These are phyloP conservation scores for Calosoma granatense DNA, from an alignment of 1,140 invertebrate species.

Conservation along the genomic window DNA sequence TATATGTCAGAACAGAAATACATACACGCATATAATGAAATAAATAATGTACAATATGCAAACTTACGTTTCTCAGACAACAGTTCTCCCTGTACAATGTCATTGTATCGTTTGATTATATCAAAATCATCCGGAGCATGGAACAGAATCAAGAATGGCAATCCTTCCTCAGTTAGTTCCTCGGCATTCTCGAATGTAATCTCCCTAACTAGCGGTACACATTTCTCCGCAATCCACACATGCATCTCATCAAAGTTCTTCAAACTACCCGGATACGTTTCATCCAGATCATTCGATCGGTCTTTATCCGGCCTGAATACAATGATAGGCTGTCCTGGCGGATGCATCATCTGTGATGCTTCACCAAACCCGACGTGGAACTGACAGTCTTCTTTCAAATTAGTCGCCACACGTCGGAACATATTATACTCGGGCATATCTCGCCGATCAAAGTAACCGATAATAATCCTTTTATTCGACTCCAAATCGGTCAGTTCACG, in stretches of 20 bases:
- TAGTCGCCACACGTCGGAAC: conserved; percentile 72
- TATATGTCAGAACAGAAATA: conserved; percentile 10
- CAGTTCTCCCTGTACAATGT: conserved; percentile 69
- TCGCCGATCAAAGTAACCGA: conserved; percentile 82
- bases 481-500: conserved; percentile 71
- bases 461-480: conserved; percentile 82
- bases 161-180: conserved; percentile 96
- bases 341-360: conserved; percentile 71
- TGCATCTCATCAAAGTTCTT: conserved; percentile 67
- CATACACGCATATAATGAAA: conserved; percentile 9
- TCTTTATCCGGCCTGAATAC: conserved; percentile 72
- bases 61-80: conserved; percentile 85
- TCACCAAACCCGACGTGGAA: conserved; percentile 92
- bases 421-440: conserved; percentile 70
- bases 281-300: conserved; percentile 67
- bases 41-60: conserved; percentile 12
- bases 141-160: conserved; percentile 98
- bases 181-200: conserved; percentile 99
- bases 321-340: conserved; percentile 64
- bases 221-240: conserved; percentile 82
- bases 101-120: conserved; percentile 78
- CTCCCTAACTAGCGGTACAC: conserved; percentile 78
- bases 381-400: conserved; percentile 90
- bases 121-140: conserved; percentile 79
- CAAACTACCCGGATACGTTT: conserved; percentile 64